A percentile compares a stretch with the other conserved stretches of the same genome.
Evolutionary conservation across 1,140 invertebrate genomes (phyloP).

Genomic region (Danaus melanippus): DNA sequence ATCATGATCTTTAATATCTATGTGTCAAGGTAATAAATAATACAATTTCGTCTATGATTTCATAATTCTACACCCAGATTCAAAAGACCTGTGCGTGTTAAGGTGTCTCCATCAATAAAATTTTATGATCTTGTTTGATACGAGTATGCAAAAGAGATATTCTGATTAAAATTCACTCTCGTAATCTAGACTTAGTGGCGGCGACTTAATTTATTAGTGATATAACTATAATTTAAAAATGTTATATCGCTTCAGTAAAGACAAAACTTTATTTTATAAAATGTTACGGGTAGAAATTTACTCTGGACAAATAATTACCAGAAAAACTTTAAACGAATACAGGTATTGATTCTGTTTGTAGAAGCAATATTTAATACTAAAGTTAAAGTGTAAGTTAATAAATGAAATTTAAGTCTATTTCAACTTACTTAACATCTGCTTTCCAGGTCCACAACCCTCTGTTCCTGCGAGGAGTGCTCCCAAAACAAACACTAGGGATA

Average conservation of each 20-base stretch:
- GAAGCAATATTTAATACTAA: too few species aligned
- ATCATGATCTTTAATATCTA: conserved; percentile 22
- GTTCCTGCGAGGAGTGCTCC: conserved; percentile 53
- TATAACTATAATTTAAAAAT: conserved; percentile 5
- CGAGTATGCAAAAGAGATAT: conserved; percentile 49
- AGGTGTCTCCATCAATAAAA: conserved; percentile 61
- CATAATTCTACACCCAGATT: conserved; percentile 47
- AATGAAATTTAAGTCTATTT: neutral
- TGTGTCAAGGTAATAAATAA: conserved; percentile 33
- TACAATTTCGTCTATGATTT: conserved; percentile 33
- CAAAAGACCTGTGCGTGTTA: conserved; percentile 47
- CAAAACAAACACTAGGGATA: conserved; percentile 67
- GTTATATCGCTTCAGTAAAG: neutral
- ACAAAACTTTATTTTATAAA: neutral
- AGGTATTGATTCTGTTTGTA: too few species aligned
- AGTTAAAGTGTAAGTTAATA: too few species aligned
- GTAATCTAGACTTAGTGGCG: conserved; percentile 61
- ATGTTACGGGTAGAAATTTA: neutral
- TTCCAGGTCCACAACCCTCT: conserved; percentile 63
- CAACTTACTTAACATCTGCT: conserved; percentile 60
- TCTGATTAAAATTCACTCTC: conserved; percentile 37
- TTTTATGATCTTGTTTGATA: conserved; percentile 57
- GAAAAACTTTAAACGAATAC: too few species aligned
- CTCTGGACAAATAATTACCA: too few species aligned
- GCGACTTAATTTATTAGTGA: conserved; percentile 35